Conservation (phyloP, 2,797 vertebrate genomes). For the Poecilia picta region DNA sequence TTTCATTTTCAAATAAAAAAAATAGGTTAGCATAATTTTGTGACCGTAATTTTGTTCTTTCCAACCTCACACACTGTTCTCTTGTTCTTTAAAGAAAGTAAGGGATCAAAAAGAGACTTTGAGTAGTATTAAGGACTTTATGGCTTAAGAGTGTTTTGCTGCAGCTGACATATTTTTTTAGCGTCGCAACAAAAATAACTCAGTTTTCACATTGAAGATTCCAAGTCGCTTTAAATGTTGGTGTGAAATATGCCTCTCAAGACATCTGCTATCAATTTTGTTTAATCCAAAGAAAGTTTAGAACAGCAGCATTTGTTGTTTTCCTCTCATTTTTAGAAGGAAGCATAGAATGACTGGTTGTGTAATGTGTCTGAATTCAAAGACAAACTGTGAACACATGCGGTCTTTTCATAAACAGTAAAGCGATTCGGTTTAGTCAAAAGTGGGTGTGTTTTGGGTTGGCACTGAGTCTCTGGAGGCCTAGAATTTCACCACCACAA, state of each 20-base stretch:
- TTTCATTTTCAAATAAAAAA: slow-evolving; percentile 52
- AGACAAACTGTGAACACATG: slow-evolving; percentile 8
- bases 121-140: slow-evolving; percentile 46
- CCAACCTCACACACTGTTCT: slow-evolving; percentile 27
- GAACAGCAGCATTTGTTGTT: slow-evolving; percentile 23
- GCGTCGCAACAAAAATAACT: slow-evolving; percentile 54
- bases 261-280: slow-evolving; percentile 20
- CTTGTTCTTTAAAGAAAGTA: slow-evolving; percentile 39
- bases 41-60: slow-evolving; percentile 32
- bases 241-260: slow-evolving; percentile 35
- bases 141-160: slow-evolving; percentile 32
- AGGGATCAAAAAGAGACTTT: slow-evolving; percentile 53
- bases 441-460: background rate
- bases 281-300: slow-evolving; percentile 37
- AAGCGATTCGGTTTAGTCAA: slow-evolving; percentile 11
- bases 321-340: slow-evolving; percentile 11
- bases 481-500: slow-evolving; percentile 13
- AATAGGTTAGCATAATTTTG: slow-evolving; percentile 49
- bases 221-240: slow-evolving; percentile 49
- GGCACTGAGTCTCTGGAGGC: background rate
- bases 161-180: slow-evolving; percentile 48
- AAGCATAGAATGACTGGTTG: background rate
- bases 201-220: slow-evolving; percentile 43
- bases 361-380: background rate
- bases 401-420: slow-evolving; percentile 17